These are phyloP conservation scores for Acanthiza pusilla DNA, from an alignment of 2,797 vertebrate genomes.

Conservation along the genomic window DNA sequence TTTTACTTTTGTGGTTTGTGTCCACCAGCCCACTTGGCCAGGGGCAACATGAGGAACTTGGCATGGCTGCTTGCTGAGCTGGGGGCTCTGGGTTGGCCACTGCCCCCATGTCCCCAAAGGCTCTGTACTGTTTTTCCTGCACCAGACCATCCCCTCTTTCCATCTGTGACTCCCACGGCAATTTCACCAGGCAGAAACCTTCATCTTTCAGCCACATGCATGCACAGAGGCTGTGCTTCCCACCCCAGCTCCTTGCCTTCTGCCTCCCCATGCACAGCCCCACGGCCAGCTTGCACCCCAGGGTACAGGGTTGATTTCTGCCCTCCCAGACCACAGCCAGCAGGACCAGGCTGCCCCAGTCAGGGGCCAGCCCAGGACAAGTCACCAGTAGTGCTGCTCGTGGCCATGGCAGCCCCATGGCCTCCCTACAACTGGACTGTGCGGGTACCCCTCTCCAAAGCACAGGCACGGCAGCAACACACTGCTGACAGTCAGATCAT, in stretches of 20 bases:
- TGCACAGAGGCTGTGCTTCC: neutral
- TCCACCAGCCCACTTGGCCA: neutral
- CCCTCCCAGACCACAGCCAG: neutral
- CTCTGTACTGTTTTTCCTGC: neutral
- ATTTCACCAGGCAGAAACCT: neutral
- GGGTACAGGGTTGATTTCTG: neutral
- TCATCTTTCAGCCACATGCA: neutral
- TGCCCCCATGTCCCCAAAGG: neutral
- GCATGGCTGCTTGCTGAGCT: neutral
- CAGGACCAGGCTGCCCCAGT: neutral
- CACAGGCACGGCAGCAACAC: neutral
- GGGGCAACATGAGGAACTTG: neutral
- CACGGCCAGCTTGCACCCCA: neutral
- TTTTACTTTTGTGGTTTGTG: neutral
- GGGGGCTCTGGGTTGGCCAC: neutral
- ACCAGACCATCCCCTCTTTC: neutral
- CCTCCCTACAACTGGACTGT: neutral
- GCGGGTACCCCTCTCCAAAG: fast-evolving
- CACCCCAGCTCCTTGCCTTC: neutral
- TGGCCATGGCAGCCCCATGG: neutral
- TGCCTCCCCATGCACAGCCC: neutral
- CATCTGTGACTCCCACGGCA: fast-evolving
- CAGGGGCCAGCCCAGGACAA: neutral
- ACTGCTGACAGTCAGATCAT: neutral
- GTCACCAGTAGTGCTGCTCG: fast-evolving